phyloP scores from a whole-genome alignment of 2,113 vertebrate species.

The Pipa parva region DNA sequence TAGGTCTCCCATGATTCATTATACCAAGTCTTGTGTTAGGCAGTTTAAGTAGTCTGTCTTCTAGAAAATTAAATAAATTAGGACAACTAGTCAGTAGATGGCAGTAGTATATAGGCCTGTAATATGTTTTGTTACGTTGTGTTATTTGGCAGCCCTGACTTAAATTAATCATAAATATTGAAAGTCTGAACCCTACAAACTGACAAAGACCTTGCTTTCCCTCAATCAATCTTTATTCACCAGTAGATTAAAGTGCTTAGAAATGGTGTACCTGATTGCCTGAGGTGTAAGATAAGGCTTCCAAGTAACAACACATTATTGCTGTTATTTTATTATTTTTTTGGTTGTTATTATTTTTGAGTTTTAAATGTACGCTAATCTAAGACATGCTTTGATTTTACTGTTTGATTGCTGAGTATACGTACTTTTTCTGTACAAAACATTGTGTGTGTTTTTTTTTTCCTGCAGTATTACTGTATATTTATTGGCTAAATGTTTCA shows the following conservation, averaged over 20 bases:
- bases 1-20: conserved; percentile 19
- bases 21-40: conserved; percentile 10
- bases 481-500: conserved; percentile 14
- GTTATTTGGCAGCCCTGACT: conserved; percentile 14
- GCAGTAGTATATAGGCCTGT: conserved; percentile 54
- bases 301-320: conserved; percentile 51
- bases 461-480: conserved; percentile 11
- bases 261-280: conserved; percentile 55
- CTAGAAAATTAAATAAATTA: conserved; percentile 11
- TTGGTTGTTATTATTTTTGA: conserved; percentile 21
- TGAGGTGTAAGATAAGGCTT: conserved; percentile 51
- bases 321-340: conserved; percentile 42
- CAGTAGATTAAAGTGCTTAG: conserved; percentile 58
- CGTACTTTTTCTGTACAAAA: conserved; percentile 12
- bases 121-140: background rate
- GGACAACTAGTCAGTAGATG: conserved; percentile 55
- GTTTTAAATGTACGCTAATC: conserved; percentile 20
- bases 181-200: conserved; percentile 50
- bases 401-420: conserved; percentile 20
- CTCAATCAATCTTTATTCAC: conserved; percentile 65
- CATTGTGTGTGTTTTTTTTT: conserved; percentile 4
- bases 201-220: conserved; percentile 63
- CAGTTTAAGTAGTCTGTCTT: conserved; percentile 32
- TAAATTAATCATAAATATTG: conserved; percentile 52
- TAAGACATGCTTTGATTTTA: conserved; percentile 30